These are phyloP conservation scores for Sinotaia quadrata DNA, from an alignment of 2,888 invertebrate species.

Conservation along the genomic window DNA sequence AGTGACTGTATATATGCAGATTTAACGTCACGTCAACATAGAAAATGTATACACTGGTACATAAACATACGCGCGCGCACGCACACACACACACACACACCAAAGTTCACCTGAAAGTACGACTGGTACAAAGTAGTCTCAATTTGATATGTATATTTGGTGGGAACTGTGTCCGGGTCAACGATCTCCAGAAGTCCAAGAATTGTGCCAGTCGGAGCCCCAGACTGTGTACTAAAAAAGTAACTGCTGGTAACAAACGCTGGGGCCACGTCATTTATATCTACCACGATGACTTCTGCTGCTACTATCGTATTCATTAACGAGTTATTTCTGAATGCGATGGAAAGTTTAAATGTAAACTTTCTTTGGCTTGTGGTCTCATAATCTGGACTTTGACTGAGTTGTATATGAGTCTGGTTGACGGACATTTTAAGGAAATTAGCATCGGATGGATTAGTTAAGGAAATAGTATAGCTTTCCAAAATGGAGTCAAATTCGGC, in stretches of 20 bases:
- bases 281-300: neutral
- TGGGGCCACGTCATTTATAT: neutral
- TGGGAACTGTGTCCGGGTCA: neutral
- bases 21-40: too few species aligned
- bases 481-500: neutral
- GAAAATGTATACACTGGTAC: too few species aligned
- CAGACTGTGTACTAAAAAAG: neutral
- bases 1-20: too few species aligned
- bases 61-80: too few species aligned
- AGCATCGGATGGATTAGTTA: neutral
- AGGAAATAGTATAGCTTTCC: neutral
- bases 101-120: neutral
- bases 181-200: neutral
- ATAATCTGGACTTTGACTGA: neutral
- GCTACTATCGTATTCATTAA: neutral
- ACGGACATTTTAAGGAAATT: neutral
- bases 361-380: neutral
- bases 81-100: too few species aligned
- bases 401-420: neutral
- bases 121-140: neutral
- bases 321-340: neutral
- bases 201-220: neutral
- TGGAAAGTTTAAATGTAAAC: neutral
- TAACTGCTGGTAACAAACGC: neutral
- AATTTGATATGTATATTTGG: neutral